phyloP scores from a whole-genome alignment of 2,888 invertebrate genomes.

The Troides aeacus region DNA sequence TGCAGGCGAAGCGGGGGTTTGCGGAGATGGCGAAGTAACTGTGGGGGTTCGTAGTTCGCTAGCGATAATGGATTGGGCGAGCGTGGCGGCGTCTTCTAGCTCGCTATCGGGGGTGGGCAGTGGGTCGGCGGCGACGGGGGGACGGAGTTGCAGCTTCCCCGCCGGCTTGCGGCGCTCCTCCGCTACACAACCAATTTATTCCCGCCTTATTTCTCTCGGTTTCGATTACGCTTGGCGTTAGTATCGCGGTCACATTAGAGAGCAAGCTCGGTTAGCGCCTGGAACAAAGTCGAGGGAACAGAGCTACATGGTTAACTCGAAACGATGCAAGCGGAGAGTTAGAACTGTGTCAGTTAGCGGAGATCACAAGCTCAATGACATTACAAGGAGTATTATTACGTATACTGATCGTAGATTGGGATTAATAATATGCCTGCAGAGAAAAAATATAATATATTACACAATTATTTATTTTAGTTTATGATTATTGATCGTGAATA shows the following conservation, averaged over 20 bases:
- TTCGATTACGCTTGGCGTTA: constrained; percentile 76
- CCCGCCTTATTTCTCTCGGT: constrained; percentile 72
- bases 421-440: constrained; percentile 30
- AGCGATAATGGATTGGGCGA: constrained; percentile 74
- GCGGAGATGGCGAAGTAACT: constrained; percentile 54
- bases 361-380: constrained; percentile 53
- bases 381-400: constrained; percentile 69
- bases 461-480: constrained; percentile 18
- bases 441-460: neutral
- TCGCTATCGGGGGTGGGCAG: constrained; percentile 76
- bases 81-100: constrained; percentile 71
- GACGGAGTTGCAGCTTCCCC: constrained; percentile 67
- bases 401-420: constrained; percentile 17
- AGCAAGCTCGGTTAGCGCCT: constrained; percentile 81
- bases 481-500: constrained; percentile 30
- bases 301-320: constrained; percentile 73
- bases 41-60: constrained; percentile 64
- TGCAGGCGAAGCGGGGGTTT: constrained; percentile 36
- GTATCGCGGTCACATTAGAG: constrained; percentile 80
- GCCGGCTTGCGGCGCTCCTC: constrained; percentile 75
- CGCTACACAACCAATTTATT: constrained; percentile 76
- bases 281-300: constrained; percentile 80
- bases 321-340: constrained; percentile 75
- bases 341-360: constrained; percentile 60
- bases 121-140: constrained; percentile 62